Evolutionary conservation across 1,140 invertebrate species (phyloP), one percentile per base, ranked within the genome.

Genomic region (Meloidogyne hapla): DNA sequence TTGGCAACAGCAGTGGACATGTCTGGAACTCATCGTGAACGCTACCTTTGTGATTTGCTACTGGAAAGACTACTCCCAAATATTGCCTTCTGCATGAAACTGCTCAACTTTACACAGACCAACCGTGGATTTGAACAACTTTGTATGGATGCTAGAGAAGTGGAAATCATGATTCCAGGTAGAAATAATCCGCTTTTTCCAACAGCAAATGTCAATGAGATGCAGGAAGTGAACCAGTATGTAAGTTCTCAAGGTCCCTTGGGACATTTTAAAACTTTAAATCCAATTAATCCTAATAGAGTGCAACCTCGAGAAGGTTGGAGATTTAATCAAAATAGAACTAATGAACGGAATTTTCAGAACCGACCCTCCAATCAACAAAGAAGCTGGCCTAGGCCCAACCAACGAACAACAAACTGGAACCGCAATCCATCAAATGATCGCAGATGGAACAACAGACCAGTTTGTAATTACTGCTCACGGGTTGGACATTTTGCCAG

Each of bases 401-500:
- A 25, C 1, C 6, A 25, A 8, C n/a, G 23, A 9, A 67, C 9
- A 2, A 8, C 1, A 1, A 18, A 8, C 1, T 38, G 65, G 23
- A 25, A 25, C 21, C 65, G 42, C 18, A 15, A 42, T n/a, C 65
- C 65, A 1, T 6, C 21, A 8, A n/a, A 67, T 25, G 65, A 67
- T n/a, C 13, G 65, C 5, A 21, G 21, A 67, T 67, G 65, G 65
- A 67, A n/a, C n/a, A n/a, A n/a, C n/a, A n/a, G n/a, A n/a, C n/a
- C n/a, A n/a, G n/a, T n/a, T n/a, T n/a, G n/a, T 6, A 67, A 67
- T 67, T 67, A 67, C 25, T 67, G 65, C 21, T 38, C 33, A 4
- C 15, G 21, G n/a, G 65, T 67, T 5, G 65, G 65, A 1, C 65
- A 67, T 6, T 13, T 23, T 23, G 65, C 65, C n/a, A 67, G n/a